phyloP scores from a whole-genome alignment of 2,113 vertebrate genomes.

The Aldabrachelys gigantea region DNA sequence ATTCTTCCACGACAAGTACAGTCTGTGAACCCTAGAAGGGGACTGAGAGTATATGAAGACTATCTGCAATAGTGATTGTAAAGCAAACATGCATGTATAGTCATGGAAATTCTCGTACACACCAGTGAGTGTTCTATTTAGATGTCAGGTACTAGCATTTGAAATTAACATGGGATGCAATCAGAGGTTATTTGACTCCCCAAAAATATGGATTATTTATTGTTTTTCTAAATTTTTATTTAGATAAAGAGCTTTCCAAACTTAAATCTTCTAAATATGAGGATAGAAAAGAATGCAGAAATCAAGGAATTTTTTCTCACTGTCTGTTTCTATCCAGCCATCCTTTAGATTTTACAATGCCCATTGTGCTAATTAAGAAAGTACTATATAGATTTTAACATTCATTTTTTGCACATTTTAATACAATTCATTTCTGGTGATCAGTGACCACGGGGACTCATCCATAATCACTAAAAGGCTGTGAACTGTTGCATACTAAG shows the following conservation, averaged over 20 bases:
- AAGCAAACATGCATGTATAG: no score
- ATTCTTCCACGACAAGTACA: neutral
- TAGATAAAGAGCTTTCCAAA: neutral
- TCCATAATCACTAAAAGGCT: neutral
- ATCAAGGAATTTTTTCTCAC: neutral
- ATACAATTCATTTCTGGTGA: neutral
- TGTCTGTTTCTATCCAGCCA: neutral
- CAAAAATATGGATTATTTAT: neutral
- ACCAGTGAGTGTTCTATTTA: no score
- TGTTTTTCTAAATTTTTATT: neutral
- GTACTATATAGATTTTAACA: neutral
- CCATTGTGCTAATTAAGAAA: neutral
- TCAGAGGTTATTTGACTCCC: neutral
- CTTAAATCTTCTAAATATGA: fast-evolving
- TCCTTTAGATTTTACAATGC: neutral
- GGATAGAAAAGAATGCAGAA: neutral
- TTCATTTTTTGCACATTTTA: neutral
- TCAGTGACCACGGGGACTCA: neutral
- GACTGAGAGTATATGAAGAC: neutral
- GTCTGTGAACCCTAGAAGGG: neutral
- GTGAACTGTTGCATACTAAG: neutral
- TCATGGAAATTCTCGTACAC: no score
- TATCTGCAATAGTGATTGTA: neutral
- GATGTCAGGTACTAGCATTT: no score
- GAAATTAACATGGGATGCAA: no score